These are phyloP conservation scores for Pogonomyrmex californicus DNA, from an alignment of 1,140 invertebrate species.

Conservation along the genomic window DNA sequence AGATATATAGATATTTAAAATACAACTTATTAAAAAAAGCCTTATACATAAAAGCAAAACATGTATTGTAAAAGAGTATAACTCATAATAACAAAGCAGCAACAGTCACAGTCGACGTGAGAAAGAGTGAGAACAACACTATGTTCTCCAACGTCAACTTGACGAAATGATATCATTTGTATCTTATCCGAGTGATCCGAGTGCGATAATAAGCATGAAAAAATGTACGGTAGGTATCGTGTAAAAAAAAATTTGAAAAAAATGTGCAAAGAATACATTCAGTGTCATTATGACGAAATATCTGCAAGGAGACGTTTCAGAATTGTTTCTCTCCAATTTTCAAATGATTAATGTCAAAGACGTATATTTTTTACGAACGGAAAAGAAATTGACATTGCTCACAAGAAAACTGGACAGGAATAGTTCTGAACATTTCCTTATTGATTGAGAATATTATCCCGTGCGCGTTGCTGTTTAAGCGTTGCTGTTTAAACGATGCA, in stretches of 20 bases:
- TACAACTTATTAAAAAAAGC: constrained; percentile 26
- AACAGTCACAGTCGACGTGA: not conserved
- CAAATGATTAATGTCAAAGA: not conserved
- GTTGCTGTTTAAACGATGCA: constrained; percentile 69
- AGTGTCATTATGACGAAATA: constrained; percentile 22
- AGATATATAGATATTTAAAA: constrained; percentile 3
- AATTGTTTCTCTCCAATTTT: not conserved
- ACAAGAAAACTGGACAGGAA: constrained; percentile 27
- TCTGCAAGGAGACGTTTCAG: constrained; percentile 4
- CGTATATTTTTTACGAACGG: not conserved
- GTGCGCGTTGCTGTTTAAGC: constrained; percentile 64
- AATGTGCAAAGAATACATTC: constrained; percentile 43
- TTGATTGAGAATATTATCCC: constrained; percentile 33
- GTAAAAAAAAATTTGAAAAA: constrained; percentile 3
- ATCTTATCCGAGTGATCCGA: not conserved
- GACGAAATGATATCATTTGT: not conserved
- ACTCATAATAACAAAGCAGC: constrained; percentile 13
- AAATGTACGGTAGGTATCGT: constrained; percentile 4
- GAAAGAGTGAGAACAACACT: constrained; percentile 29
- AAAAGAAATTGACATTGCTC: constrained; percentile 31
- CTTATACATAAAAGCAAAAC: constrained; percentile 22
- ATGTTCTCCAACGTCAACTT: constrained; percentile 8
- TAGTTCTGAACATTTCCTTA: constrained; percentile 40
- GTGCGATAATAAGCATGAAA: constrained; percentile 45
- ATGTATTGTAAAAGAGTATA: constrained; percentile 42